Base-by-base conservation (phyloP, 2,888 invertebrate genomes). In the Tetanocera ferruginea region DNA sequence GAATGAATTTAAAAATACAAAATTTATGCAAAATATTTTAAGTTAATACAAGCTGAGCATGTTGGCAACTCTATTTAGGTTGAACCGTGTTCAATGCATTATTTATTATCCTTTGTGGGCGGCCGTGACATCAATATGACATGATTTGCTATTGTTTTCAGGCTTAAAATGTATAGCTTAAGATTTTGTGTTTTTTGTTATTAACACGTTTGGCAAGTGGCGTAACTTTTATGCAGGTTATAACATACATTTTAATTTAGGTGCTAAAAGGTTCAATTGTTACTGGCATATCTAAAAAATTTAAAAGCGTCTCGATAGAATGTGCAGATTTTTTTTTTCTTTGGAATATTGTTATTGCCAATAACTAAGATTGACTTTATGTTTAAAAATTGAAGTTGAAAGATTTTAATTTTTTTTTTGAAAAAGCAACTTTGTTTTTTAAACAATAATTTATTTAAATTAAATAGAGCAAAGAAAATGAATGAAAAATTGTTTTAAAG, bases 91-190 rank as follows among this genome's bases (percentile, higher is more conserved):
- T 55, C 31, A 71, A 34, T 25, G 52, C 11, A 23, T 55, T 51
- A 51, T 55, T 71, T 71, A 71, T 55, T 52, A 70, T 70, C 51
- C 51, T 52, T 70, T 25, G 51, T 51, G 49, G 69, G 69, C 19
- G 25, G 49, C 17, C 4, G n/a, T 66, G 66, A 28, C 49, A 43
- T 43, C 67, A 23, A 49, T 43, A 8, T 23, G 14, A 43, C 23
- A 23, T 17, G 69, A 14, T 28, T 49, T 14, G 51, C 17, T n/a
- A 17, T 69, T 69, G 69, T 69, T 69, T 69, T 69, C 14, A 5
- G 14, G 9, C 25, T 37, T 14, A 51, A n/a, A n/a, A 51, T 69
- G 11, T 28, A 69, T 69, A 31, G 19, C 3, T 31, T 14, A 6
- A 5, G 17, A n/a, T 66, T 4, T n/a, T 14, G 25, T 34, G n/a